Conservation (phyloP, 2,113 vertebrate genomes). For the Chitala chitala region DNA sequence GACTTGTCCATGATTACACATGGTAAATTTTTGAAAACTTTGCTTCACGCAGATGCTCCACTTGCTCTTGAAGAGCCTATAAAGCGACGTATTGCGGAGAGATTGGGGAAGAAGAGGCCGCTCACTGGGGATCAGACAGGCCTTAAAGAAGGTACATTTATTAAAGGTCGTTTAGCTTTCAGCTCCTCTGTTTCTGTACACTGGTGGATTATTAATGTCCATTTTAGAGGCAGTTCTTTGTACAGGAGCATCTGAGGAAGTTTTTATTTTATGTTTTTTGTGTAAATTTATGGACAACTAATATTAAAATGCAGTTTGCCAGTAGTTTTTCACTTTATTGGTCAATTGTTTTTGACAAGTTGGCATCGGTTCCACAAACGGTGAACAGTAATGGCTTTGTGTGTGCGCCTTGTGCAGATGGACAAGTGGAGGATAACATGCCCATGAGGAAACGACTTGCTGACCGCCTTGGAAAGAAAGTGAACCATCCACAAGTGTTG, state of each 20-base stretch:
- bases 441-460: conserved; percentile 68
- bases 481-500: conserved; percentile 50
- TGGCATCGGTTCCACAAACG: background rate
- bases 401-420: conserved; percentile 39
- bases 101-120: conserved; percentile 64
- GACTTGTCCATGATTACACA: too few relatives aligned
- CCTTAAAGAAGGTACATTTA: too few relatives aligned
- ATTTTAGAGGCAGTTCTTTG: too few relatives aligned
- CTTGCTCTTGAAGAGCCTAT: conserved; percentile 52
- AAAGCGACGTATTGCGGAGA: conserved; percentile 61
- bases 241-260: too few relatives aligned
- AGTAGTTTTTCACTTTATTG: background rate
- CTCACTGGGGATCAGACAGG: background rate
- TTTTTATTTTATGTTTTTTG: too few relatives aligned
- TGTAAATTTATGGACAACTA: too few relatives aligned
- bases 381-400: background rate
- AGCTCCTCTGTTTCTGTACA: background rate
- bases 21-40: background rate
- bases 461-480: conserved; percentile 75
- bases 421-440: conserved; percentile 41
- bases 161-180: background rate
- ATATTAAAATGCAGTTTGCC: too few relatives aligned
- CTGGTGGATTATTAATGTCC: too few relatives aligned
- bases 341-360: background rate
- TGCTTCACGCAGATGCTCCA: background rate